A percentile compares a stretch with the other conserved stretches of the same genome.
Evolutionary conservation across 2,888 invertebrate species (phyloP).

Genomic region (Hyalella azteca): DNA sequence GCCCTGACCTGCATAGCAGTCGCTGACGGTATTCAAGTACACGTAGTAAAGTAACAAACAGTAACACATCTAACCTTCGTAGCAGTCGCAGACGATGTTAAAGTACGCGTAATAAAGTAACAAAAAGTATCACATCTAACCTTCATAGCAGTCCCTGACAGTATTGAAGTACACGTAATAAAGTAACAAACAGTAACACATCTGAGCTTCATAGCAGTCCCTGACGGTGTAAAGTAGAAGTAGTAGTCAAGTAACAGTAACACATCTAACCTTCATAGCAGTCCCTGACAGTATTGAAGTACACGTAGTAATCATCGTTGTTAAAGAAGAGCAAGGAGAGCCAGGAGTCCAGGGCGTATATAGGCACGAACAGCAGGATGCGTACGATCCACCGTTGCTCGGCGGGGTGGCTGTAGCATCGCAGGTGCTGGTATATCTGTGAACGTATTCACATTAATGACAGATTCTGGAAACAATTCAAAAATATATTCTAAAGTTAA

Average conservation of each 20-base stretch:
- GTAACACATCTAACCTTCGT: neutral
- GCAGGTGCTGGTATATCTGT: constrained; percentile 96
- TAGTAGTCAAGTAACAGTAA: constrained; percentile 60
- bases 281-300: constrained; percentile 98
- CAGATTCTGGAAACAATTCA: no score
- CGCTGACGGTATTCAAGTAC: constrained; percentile 98
- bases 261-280: constrained; percentile 99
- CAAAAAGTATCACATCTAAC: no score
- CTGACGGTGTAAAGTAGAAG: neutral
- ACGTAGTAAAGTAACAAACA: no score
- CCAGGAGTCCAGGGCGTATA: constrained; percentile 98
- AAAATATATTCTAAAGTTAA: no score
- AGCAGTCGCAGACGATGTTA: neutral
- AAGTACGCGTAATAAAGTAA: constrained; percentile 59
- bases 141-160: constrained; percentile 98
- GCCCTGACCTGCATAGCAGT: constrained; percentile 99
- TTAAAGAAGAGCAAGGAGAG: constrained; percentile 97
- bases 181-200: no score
- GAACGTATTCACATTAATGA: constrained; percentile 59
- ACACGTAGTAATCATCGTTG: constrained; percentile 96
- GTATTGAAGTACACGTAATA: constrained; percentile 99
- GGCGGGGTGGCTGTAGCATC: constrained; percentile 98
- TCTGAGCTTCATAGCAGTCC: neutral
- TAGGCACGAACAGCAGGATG: constrained; percentile 98
- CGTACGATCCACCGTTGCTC: constrained; percentile 99